Conservation (phyloP, 2,888 invertebrate species). For the Nomada ruficornis region DNA sequence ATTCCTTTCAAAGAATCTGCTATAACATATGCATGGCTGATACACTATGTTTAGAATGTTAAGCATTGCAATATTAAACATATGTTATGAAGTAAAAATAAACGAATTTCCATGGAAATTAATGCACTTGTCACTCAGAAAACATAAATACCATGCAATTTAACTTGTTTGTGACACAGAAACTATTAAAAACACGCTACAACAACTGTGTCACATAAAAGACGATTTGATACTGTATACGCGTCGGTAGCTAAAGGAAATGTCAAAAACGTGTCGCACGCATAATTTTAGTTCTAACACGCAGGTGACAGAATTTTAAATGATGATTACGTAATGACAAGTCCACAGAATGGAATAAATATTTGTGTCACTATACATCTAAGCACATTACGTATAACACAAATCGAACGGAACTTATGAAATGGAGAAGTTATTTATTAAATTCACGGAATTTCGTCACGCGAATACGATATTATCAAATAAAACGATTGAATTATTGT, state of each 20-base stretch:
- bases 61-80: slow-evolving; percentile 24
- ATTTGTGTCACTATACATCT: slow-evolving; percentile 51
- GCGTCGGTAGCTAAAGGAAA: slow-evolving; percentile 8
- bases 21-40: slow-evolving; percentile 25
- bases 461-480: background rate
- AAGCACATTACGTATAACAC: slow-evolving; percentile 47
- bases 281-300: slow-evolving; percentile 22
- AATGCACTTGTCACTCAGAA: background rate
- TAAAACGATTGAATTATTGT: slow-evolving; percentile 7
- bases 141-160: slow-evolving; percentile 13
- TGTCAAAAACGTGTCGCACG: slow-evolving; percentile 6
- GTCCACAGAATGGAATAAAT: slow-evolving; percentile 61
- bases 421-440: slow-evolving; percentile 13
- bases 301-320: slow-evolving; percentile 55
- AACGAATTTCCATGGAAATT: slow-evolving; percentile 7
- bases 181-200: slow-evolving; percentile 30
- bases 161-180: slow-evolving; percentile 3
- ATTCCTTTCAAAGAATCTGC: slow-evolving; percentile 26
- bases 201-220: background rate
- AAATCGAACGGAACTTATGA: slow-evolving; percentile 20
- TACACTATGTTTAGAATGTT: slow-evolving; percentile 7
- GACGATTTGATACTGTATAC: slow-evolving; percentile 5
- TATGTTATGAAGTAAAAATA: slow-evolving; percentile 2
- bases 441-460: slow-evolving; percentile 6
- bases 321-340: slow-evolving; percentile 70